Conservation (phyloP, 1,140 invertebrate species). For the Papilio glaucus region DNA sequence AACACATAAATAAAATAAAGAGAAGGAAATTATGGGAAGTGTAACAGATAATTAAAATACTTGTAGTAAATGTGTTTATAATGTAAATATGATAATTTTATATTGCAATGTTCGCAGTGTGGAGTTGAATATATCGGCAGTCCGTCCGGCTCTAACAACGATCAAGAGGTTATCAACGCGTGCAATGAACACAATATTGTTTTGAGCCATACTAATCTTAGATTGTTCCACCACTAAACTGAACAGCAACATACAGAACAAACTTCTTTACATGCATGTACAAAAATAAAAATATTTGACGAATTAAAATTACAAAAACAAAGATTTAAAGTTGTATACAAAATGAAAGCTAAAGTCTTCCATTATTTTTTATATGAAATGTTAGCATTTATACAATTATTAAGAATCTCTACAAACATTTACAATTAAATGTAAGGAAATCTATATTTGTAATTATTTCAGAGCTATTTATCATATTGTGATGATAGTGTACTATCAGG, state of each 20-base stretch:
- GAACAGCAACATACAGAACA: background rate
- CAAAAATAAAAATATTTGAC: background rate
- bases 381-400: background rate
- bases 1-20: too few relatives aligned
- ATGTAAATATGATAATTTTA: too few relatives aligned
- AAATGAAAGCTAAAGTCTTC: constrained; percentile 12
- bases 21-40: too few relatives aligned
- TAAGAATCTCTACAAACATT: constrained; percentile 5
- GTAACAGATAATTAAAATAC: too few relatives aligned
- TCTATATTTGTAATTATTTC: background rate
- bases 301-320: background rate
- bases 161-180: constrained; percentile 94
- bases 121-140: constrained; percentile 97
- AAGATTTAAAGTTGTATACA: background rate
- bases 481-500: background rate
- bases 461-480: background rate
- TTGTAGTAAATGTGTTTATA: too few relatives aligned
- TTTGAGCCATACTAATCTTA: constrained; percentile 94
- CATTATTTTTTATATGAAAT: background rate
- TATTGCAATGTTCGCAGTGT: constrained; percentile 88
- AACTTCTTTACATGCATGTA: background rate
- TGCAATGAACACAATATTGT: constrained; percentile 96
- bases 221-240: constrained; percentile 95
- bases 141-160: constrained; percentile 97
- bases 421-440: constrained; percentile 4